A percentile compares a stretch with the other conserved stretches of the same genome.
phyloP scores from a whole-genome alignment of 2,888 invertebrate genomes.

The Limnephilus marmoratus region DNA sequence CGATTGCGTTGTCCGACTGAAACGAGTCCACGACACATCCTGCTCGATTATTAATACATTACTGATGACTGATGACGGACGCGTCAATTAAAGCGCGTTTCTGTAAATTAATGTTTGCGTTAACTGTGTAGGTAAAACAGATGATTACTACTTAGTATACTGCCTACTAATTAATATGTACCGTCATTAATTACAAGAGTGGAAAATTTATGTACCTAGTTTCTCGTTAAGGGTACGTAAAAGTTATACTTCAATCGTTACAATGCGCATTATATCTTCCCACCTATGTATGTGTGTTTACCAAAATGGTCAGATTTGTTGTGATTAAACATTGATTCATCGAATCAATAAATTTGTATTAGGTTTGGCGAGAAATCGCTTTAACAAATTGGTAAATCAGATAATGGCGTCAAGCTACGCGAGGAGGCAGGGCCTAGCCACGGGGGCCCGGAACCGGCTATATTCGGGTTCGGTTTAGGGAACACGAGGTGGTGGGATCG shows the following conservation, averaged over 20 bases:
- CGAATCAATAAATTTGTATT: slow-evolving; percentile 48
- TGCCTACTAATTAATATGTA: background rate
- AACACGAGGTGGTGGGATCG: slow-evolving; percentile 5
- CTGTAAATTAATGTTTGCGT: too few relatives aligned
- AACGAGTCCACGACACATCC: background rate
- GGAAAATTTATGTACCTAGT: background rate
- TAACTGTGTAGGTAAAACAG: background rate
- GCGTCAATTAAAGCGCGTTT: background rate
- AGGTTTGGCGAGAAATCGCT: slow-evolving; percentile 55
- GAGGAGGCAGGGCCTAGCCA: slow-evolving; percentile 25
- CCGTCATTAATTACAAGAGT: background rate
- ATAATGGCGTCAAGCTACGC: slow-evolving; percentile 49
- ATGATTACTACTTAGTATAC: background rate
- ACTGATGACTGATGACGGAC: slow-evolving; percentile 2
- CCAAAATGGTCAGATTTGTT: background rate
- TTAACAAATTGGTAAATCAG: slow-evolving; percentile 62
- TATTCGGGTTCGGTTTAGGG: background rate
- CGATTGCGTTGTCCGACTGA: slow-evolving; percentile 41
- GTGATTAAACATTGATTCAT: slow-evolving; percentile 40
- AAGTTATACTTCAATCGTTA: background rate
- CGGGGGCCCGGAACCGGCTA: slow-evolving; percentile 26
- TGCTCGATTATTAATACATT: background rate
- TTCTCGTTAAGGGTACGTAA: background rate
- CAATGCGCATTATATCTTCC: background rate
- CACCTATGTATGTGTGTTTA: slow-evolving; percentile 2